Evolutionary conservation across 2,797 vertebrate species (phyloP).

Genomic region (Sarcophilus harrisii): DNA sequence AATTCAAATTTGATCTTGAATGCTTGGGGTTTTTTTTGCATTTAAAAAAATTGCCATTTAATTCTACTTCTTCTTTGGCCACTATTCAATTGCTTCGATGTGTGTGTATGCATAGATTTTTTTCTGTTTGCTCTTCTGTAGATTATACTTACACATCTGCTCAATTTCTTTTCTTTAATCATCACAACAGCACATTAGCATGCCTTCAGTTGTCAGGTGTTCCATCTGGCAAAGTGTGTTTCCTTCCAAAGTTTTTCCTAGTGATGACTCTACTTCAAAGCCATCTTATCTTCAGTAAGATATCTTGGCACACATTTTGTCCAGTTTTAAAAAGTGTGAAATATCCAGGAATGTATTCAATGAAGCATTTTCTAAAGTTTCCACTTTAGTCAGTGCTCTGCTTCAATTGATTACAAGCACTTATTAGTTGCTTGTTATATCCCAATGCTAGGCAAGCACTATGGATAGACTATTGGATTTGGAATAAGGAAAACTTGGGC

Average conservation of each 20-base stretch:
- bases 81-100: background rate
- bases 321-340: slow-evolving; percentile 11
- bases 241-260: background rate
- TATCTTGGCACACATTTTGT: background rate
- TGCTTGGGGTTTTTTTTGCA: slow-evolving; percentile 24
- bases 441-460: background rate
- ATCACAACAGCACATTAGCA: background rate
- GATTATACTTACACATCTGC: background rate
- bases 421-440: background rate
- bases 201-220: slow-evolving; percentile 9
- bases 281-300: background rate
- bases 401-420: background rate
- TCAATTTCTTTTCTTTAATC: background rate
- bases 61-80: background rate
- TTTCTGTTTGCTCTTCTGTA: slow-evolving; percentile 28
- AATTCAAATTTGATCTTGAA: background rate
- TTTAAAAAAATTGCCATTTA: background rate
- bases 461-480: background rate
- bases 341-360: background rate
- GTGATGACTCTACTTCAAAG: background rate
- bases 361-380: background rate
- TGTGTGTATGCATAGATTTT: background rate
- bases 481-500: background rate
- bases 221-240: background rate
- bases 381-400: background rate